Evolutionary conservation across 2,797 vertebrate species (phyloP).

Genomic region (Hypotaenidia okinawae): DNA sequence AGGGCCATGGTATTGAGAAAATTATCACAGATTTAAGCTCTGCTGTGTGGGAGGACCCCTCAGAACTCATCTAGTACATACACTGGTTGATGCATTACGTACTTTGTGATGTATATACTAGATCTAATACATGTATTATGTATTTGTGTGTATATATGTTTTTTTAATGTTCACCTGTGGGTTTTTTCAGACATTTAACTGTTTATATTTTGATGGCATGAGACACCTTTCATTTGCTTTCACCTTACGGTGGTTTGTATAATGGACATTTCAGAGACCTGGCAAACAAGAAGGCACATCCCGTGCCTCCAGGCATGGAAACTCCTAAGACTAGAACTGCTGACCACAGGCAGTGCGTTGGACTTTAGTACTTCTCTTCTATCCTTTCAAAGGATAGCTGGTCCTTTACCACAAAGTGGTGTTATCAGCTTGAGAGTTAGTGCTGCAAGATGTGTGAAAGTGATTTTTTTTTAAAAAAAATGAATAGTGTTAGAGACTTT

Average conservation of each 20-base stretch:
- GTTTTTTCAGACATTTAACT: background rate
- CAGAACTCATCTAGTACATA: background rate
- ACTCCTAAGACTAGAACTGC: background rate
- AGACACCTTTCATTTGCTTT: background rate
- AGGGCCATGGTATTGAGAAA: background rate
- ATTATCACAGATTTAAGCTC: background rate
- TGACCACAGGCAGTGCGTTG: background rate
- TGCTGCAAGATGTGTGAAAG: background rate
- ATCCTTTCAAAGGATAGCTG: background rate
- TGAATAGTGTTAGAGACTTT: background rate
- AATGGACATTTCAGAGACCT: background rate
- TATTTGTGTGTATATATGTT: accelerated
- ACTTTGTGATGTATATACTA: background rate
- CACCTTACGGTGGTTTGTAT: background rate
- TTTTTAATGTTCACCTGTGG: background rate
- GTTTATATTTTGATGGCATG: background rate
- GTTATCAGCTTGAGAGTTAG: background rate
- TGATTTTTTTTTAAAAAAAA: too few species aligned
- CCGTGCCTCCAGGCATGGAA: background rate
- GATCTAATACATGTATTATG: background rate
- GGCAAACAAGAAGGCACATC: background rate
- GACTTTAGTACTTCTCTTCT: background rate
- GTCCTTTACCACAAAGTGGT: background rate
- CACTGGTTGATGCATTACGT: background rate
- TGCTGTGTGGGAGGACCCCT: background rate